Evolutionary conservation across 2,888 invertebrate genomes (phyloP).

Genomic region (Ferdinandea cuprea): DNA sequence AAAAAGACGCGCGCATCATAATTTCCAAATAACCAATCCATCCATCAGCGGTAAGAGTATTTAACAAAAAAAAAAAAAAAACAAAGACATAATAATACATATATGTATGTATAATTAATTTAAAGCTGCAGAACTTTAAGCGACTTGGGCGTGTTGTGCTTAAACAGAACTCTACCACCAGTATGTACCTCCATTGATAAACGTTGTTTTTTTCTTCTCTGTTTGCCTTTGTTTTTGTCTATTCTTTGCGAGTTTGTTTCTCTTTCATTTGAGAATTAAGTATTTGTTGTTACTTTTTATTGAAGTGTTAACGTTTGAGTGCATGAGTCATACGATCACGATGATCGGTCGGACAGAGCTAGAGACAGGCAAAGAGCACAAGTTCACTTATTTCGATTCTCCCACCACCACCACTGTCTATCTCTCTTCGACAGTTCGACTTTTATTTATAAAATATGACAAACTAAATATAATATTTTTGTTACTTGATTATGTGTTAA

Average conservation of each 20-base stretch:
- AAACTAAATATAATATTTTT: conserved; percentile 7
- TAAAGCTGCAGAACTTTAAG: conserved; percentile 31
- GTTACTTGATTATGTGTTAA: neutral
- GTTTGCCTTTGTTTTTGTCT: conserved; percentile 19
- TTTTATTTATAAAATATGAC: conserved; percentile 62
- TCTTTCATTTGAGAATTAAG: conserved; percentile 27
- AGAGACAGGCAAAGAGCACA: neutral
- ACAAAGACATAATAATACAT: too few species aligned
- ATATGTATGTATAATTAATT: conserved; percentile 4
- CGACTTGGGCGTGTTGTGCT: conserved; percentile 37
- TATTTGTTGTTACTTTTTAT: conserved; percentile 12
- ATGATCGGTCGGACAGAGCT: conserved; percentile 4
- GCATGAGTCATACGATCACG: conserved; percentile 47
- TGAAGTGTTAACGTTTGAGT: conserved; percentile 22
- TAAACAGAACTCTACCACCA: neutral
- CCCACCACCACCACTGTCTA: too few species aligned
- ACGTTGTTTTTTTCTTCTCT: neutral
- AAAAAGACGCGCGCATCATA: conserved; percentile 18
- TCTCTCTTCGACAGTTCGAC: conserved; percentile 21
- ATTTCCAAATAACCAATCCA: conserved; percentile 25
- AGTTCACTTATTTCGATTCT: conserved; percentile 20
- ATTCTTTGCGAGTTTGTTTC: conserved; percentile 7
- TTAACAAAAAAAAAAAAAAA: neutral
- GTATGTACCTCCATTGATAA: conserved; percentile 16
- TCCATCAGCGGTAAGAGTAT: conserved; percentile 6